A percentile compares a stretch with the other conserved stretches of the same genome.
These are phyloP conservation scores for Parazoanthus atlanticus DNA, from an alignment of 92 coral and sea anemone species.

Conservation along the genomic window DNA sequence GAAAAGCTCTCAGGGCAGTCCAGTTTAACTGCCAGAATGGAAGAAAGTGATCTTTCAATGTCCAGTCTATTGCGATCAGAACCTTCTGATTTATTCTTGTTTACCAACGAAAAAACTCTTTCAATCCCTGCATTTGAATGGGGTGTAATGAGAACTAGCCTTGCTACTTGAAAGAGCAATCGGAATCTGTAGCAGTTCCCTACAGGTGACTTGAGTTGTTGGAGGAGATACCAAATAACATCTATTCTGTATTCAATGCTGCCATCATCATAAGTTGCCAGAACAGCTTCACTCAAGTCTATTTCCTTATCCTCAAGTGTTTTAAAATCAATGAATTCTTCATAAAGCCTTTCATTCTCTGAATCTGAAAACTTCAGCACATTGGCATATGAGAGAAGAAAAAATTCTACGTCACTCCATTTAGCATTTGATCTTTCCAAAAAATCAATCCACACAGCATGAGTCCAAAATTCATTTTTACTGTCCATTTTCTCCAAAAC, in stretches of 20 bases:
- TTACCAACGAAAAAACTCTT: slow-evolving; percentile 31
- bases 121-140: slow-evolving; percentile 43
- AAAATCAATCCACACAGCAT: slow-evolving; percentile 25
- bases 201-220: slow-evolving; percentile 11
- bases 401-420: slow-evolving; percentile 33
- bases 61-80: slow-evolving; percentile 34
- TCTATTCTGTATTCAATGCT: slow-evolving; percentile 30
- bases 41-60: slow-evolving; percentile 28
- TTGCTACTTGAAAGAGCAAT: slow-evolving; percentile 12
- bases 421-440: slow-evolving; percentile 30
- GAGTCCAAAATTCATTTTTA: slow-evolving; percentile 36
- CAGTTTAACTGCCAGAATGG: slow-evolving; percentile 37
- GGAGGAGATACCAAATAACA: slow-evolving; percentile 42
- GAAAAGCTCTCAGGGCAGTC: slow-evolving; percentile 16
- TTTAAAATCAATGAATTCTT: slow-evolving; percentile 37
- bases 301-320: background rate
- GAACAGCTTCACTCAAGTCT: slow-evolving; percentile 32
- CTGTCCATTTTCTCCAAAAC: slow-evolving; percentile 22
- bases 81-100: slow-evolving; percentile 35
- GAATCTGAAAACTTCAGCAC: slow-evolving; percentile 5
- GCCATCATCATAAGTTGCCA: slow-evolving; percentile 26
- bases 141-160: slow-evolving; percentile 8
- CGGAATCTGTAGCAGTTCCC: slow-evolving; percentile 28
- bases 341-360: slow-evolving; percentile 12
- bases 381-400: background rate